phyloP scores from a whole-genome alignment of 2,113 vertebrate species.

The Ctenomys sociabilis region DNA sequence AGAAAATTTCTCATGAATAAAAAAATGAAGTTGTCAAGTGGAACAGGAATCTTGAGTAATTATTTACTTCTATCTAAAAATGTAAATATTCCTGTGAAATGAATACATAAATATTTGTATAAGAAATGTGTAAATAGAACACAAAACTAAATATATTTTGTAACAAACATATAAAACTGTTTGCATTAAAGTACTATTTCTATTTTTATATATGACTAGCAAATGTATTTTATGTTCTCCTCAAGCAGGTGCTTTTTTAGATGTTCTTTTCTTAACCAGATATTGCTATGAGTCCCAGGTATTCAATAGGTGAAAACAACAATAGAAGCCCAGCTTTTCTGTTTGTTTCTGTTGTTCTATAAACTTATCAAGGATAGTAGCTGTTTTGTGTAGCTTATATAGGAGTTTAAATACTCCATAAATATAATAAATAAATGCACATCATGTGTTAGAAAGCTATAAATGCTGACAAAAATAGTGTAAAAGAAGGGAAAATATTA shows the following conservation, averaged over 20 bases:
- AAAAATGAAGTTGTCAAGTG: not conserved
- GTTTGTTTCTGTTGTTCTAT: not conserved
- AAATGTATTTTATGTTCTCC: not conserved
- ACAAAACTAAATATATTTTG: not conserved
- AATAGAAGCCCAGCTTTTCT: not conserved
- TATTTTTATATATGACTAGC: not conserved
- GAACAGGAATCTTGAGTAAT: not conserved
- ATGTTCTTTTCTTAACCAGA: not conserved
- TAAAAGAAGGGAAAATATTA: not conserved
- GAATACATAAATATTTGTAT: not conserved
- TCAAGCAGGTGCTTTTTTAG: not conserved
- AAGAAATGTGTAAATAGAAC: not conserved
- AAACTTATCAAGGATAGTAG: not conserved
- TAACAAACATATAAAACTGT: not conserved
- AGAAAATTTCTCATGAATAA: not conserved
- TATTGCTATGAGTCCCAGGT: not conserved
- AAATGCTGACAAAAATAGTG: not conserved
- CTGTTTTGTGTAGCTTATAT: not conserved
- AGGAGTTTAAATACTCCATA: not conserved
- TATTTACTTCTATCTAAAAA: conserved; percentile 14
- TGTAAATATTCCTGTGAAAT: not conserved
- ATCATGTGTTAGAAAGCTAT: not conserved
- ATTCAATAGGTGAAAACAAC: not conserved
- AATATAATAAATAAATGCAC: not conserved
- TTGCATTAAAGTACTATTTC: not conserved